Evolutionary conservation across 2,113 vertebrate species (phyloP), one percentile per base, ranked within the genome.

Genomic region (Clarias gariepinus): DNA sequence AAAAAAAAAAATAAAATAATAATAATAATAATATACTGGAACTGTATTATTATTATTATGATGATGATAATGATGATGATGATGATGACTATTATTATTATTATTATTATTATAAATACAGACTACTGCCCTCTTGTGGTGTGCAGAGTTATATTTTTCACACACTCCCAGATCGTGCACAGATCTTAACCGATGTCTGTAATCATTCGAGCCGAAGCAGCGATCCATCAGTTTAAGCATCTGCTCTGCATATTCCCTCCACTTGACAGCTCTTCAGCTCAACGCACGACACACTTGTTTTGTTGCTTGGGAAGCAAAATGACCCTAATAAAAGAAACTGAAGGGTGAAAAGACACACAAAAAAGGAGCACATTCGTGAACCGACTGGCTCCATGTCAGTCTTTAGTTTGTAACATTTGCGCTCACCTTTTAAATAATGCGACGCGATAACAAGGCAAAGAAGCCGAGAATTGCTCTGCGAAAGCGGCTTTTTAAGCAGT

Each of bases 381-480:
- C 73, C 82, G 52, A 41, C 36, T 28, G 4, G 47, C 52, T 61
- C 77, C 36, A n/a, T 4, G 4, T 21, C n/a, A 13, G 25, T 52
- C 55, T 86, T 41, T 66, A 52, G 84, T 82, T 60, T 55, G 21
- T 25, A 2, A 33, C 53, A 53, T 77, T 15, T 69, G 64, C 68
- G 60, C 83, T 84, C 64, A 81, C 25, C 41, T 88, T 77, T 84
- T 81, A 79, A 89, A 82, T 84, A 85, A 85, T 69, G 83, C 63
- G 28, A 41, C 3, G 0, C n/a, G 36, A 77, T 79, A 53, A 55
- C 52, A 81, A 41, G 66, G 74, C 69, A 84, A 76, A 60, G 57
- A 52, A 73, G 85, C 33, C 30, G 80, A 71, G 55, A 69, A 81
- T 82, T n/a, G 87, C 74, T 81, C 58, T 60, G 63, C 85, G 82